A percentile compares a stretch with the other conserved stretches of the same genome.
Conservation (phyloP, 2,113 vertebrate genomes). For the Siniperca knerii region DNA sequence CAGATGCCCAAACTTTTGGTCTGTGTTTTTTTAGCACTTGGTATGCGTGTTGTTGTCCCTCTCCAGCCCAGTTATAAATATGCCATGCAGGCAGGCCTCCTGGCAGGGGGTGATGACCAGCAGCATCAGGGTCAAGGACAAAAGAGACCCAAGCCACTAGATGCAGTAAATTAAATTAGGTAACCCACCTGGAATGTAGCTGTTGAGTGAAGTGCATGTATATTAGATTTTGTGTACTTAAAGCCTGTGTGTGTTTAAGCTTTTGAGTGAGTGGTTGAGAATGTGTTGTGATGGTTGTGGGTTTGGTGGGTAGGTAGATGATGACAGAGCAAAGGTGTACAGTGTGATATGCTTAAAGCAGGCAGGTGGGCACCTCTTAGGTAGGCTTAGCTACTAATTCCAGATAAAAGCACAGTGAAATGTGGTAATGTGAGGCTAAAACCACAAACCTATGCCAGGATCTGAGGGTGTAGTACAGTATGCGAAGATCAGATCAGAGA, state of each 20-base stretch:
- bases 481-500: slow-evolving; percentile 62
- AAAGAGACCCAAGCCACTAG: slow-evolving; percentile 52
- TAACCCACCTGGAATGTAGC: slow-evolving; percentile 75
- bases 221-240: slow-evolving; percentile 20
- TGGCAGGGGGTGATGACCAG: slow-evolving; percentile 48
- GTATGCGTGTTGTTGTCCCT: slow-evolving; percentile 45
- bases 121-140: slow-evolving; percentile 75
- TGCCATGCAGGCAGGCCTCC: slow-evolving; percentile 54
- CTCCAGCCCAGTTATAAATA: slow-evolving; percentile 66
- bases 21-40: slow-evolving; percentile 57
- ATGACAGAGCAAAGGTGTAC: slow-evolving; percentile 72
- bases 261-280: slow-evolving; percentile 37
- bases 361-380: slow-evolving; percentile 55
- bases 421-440: slow-evolving; percentile 68
- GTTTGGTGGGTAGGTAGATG: slow-evolving; percentile 58
- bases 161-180: slow-evolving; percentile 78
- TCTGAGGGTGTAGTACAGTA: slow-evolving; percentile 31
- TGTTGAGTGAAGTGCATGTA: slow-evolving; percentile 64
- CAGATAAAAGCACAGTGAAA: slow-evolving; percentile 73
- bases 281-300: slow-evolving; percentile 50
- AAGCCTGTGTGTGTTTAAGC: slow-evolving; percentile 43
- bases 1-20: slow-evolving; percentile 31
- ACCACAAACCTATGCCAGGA: slow-evolving; percentile 63
- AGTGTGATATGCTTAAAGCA: slow-evolving; percentile 59
- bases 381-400: slow-evolving; percentile 72